phyloP scores from a whole-genome alignment of 2,797 vertebrate genomes.

The Myoxocephalus aenaeus region DNA sequence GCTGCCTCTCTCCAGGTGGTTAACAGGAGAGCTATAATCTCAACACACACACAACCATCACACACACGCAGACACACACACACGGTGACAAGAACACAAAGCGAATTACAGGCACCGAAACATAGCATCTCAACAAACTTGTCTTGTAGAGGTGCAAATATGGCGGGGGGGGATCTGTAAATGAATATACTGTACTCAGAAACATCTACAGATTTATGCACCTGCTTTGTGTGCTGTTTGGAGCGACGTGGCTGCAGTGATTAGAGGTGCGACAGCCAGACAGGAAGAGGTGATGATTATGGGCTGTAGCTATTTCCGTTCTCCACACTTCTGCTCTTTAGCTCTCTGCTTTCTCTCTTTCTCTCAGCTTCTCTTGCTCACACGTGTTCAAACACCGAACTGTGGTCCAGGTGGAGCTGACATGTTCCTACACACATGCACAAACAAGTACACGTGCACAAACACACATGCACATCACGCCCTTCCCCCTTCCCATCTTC shows the following conservation, averaged over 20 bases:
- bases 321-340: slow-evolving; percentile 42
- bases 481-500: background rate
- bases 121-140: slow-evolving; percentile 19
- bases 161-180: background rate
- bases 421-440: slow-evolving; percentile 11
- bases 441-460: background rate
- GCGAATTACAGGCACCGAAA: slow-evolving; percentile 40
- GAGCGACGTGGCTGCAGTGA: slow-evolving; percentile 70
- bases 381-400: slow-evolving; percentile 39
- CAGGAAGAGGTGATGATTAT: slow-evolving; percentile 77
- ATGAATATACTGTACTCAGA: slow-evolving; percentile 20
- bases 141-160: slow-evolving; percentile 6
- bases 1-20: slow-evolving; percentile 75
- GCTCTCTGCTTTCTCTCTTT: slow-evolving; percentile 32
- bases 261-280: slow-evolving; percentile 78
- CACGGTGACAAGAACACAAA: slow-evolving; percentile 23
- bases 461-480: background rate
- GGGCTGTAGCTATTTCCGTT: slow-evolving; percentile 74
- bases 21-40: slow-evolving; percentile 76
- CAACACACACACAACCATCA: slow-evolving; percentile 29
- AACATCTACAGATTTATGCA: background rate
- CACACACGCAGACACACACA: slow-evolving; percentile 13
- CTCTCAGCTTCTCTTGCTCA: slow-evolving; percentile 18
- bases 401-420: slow-evolving; percentile 31
- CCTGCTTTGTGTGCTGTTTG: slow-evolving; percentile 58